Base-by-base conservation (phyloP, 30 jellyfish, hydroid and myxozoan species). In the Phacellophora camtschatica region DNA sequence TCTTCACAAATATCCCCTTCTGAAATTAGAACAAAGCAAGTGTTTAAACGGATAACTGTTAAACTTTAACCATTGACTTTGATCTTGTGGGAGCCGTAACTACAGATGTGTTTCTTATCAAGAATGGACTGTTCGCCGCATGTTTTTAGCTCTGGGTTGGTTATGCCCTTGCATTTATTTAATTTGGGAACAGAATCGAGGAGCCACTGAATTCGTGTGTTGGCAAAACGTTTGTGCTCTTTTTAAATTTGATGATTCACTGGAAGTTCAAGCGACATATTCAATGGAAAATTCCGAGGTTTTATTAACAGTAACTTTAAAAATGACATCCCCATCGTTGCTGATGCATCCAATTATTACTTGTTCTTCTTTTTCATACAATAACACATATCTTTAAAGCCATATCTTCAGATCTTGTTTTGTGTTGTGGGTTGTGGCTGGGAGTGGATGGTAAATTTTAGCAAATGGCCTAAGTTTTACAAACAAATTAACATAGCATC, bases 241-340 rank as follows among this genome's bases (percentile, higher is more conserved):
- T 46, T 71, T 48, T 71, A 71, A 36, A 71, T 71, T 48, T 56
- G 85, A 71, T 71, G 85, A 71, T 71, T 71, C 58, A 28, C 73
- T 71, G 85, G 85, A 27, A 71, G 85, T 73, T 71, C 85, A 71
- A 71, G 85, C 15, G 70, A 71, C 85, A 71, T 74, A 74, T 76
- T 74, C 87, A 53, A 74, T 41, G 0, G 87, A 53, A 74, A 74
- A 74, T 74, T 51, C 76, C 76, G 56, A 74, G 76, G 87, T 76
- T 74, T 74, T 76, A 41, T 74, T 76, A 56, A 76, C 56, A 57
- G 71, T 37, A 27, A 76, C 80, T 62, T 59, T 76, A 61, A 11
- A 5, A 31, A 23, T 56, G 4, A 76, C 80, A 76, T 76, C 80
- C n/a, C 88, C 88, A 55, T 76, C 88, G 9, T 56, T 45, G 59